Percentiles rank a stretch among this genome's conserved stretches.
Conservation (phyloP, 2,888 invertebrate genomes). For the Cephus nigrinus region DNA sequence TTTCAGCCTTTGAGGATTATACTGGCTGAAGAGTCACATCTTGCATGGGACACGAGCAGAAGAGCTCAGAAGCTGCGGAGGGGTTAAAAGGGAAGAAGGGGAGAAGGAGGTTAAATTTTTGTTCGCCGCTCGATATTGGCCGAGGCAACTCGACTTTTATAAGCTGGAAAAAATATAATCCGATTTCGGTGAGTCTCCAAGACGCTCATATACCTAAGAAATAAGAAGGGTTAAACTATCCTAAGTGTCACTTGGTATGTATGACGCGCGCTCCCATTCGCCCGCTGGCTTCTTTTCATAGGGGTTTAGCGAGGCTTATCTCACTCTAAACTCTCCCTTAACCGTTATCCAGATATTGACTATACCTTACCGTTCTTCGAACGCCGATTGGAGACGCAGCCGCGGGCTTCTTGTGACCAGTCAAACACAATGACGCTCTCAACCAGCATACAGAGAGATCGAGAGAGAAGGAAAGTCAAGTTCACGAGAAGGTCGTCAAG, state of each 20-base stretch:
- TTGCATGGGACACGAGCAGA: background rate
- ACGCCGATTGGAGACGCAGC: background rate
- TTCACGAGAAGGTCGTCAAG: background rate
- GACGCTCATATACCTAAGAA: conserved; percentile 4
- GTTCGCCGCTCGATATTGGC: background rate
- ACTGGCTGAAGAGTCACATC: background rate
- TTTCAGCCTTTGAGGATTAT: background rate
- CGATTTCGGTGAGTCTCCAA: conserved; percentile 11
- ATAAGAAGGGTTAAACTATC: conserved; percentile 21
- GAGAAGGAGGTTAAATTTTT: conserved; percentile 10
- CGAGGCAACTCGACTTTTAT: background rate
- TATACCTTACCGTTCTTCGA: background rate
- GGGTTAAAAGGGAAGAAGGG: background rate
- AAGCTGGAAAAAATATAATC: conserved; percentile 19
- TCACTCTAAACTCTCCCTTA: background rate
- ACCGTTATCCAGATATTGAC: background rate
- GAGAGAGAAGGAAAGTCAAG: background rate
- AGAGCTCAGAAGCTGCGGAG: background rate
- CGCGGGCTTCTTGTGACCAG: background rate
- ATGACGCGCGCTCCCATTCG: conserved; percentile 7
- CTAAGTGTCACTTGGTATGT: conserved; percentile 12
- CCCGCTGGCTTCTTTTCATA: background rate
- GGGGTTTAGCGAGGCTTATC: background rate
- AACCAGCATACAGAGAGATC: background rate
- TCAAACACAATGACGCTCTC: background rate